Evolutionary conservation across 2,797 vertebrate genomes (phyloP).

Genomic region (Spondyliosoma cantharus): DNA sequence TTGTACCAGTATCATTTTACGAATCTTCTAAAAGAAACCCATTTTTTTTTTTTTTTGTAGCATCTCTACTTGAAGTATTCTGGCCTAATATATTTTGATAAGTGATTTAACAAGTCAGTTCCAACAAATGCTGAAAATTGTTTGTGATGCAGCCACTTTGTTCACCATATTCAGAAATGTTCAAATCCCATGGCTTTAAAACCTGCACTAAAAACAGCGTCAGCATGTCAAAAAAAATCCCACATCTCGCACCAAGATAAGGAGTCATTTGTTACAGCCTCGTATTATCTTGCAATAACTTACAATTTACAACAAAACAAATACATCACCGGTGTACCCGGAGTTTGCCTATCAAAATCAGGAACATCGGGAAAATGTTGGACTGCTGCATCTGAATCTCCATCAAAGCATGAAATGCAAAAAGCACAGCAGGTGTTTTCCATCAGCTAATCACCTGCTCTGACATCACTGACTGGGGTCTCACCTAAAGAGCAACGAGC

Average conservation of each 20-base stretch:
- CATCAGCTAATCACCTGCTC: slow-evolving; percentile 35
- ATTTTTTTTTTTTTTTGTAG: no score
- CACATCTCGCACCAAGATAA: not conserved
- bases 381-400: not conserved
- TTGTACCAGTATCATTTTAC: no score
- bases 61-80: no score
- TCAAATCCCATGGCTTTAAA: not conserved
- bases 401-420: not conserved
- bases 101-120: no score
- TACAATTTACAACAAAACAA: not conserved
- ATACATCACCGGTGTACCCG: not conserved
- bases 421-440: slow-evolving; percentile 45
- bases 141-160: not conserved
- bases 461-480: slow-evolving; percentile 14
- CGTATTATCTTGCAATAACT: not conserved
- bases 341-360: rapidly evolving
- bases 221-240: not conserved
- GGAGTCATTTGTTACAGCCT: not conserved
- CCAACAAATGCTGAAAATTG: no score
- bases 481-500: slow-evolving; percentile 4
- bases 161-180: not conserved
- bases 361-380: not conserved
- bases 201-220: no score
- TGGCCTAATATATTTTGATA: no score
- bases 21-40: not conserved